Evolutionary conservation across 2,888 invertebrate species (phyloP).

Genomic region (Cephalotes varians): DNA sequence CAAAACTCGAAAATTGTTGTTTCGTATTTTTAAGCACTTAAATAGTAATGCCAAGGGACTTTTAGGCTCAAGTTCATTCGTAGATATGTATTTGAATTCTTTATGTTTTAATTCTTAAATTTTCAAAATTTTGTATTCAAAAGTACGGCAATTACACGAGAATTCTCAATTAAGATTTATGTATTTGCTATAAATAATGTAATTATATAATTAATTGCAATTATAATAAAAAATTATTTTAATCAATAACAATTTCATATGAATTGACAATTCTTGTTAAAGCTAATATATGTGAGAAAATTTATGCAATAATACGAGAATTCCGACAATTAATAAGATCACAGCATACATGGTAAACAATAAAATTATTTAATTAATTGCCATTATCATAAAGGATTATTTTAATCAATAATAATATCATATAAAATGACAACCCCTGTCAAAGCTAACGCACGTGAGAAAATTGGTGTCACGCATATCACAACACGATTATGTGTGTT

Average conservation of each 20-base stretch:
- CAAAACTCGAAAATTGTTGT: constrained; percentile 4
- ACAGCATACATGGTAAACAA: not conserved
- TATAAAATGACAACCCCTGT: constrained; percentile 5
- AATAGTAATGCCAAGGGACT: not conserved
- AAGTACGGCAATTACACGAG: not conserved
- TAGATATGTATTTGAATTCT: not conserved
- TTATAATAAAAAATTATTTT: constrained; percentile 14
- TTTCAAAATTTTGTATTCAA: not conserved
- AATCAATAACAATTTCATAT: not conserved
- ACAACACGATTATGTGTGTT: not conserved
- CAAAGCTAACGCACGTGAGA: constrained; percentile 13
- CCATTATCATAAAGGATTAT: constrained; percentile 1
- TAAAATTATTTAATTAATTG: not conserved
- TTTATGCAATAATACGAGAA: not conserved
- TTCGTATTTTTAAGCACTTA: not conserved
- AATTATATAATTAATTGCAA: not conserved
- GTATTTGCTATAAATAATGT: not conserved
- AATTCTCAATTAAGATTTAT: not conserved
- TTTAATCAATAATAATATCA: constrained; percentile 7
- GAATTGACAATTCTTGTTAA: constrained; percentile 2
- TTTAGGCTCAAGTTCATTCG: not conserved
- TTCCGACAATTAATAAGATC: not conserved
- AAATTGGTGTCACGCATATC: constrained; percentile 29
- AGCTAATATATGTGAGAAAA: constrained; percentile 10
- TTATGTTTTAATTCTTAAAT: not conserved